Evolutionary conservation across 2,113 vertebrate species (phyloP).

Genomic region (Rallus limicola): DNA sequence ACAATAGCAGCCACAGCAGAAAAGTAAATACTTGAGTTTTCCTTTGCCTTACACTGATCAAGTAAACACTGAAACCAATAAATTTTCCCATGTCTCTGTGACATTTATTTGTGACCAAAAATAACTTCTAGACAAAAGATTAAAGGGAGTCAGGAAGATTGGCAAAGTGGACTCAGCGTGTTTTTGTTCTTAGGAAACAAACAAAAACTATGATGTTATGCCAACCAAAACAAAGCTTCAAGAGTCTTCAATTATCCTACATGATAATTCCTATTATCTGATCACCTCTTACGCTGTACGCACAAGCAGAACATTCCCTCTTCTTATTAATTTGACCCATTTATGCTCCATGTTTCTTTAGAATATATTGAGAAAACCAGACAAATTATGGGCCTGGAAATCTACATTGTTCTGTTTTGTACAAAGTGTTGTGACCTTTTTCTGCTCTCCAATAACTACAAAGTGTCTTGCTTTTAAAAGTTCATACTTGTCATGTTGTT

Average conservation of each 20-base stretch:
- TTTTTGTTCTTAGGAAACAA: neutral
- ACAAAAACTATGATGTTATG: neutral
- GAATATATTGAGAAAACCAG: neutral
- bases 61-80: neutral
- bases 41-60: slow-evolving; percentile 10
- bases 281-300: neutral
- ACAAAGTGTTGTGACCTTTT: slow-evolving; percentile 19
- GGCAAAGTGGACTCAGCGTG: neutral
- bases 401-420: slow-evolving; percentile 9
- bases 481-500: slow-evolving; percentile 53
- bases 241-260: neutral
- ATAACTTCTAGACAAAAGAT: neutral
- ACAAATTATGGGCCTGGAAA: neutral
- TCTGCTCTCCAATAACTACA: slow-evolving; percentile 43
- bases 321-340: neutral
- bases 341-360: neutral
- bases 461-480: slow-evolving; percentile 49
- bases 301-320: neutral
- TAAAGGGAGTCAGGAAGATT: neutral
- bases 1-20: slow-evolving; percentile 8
- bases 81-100: neutral
- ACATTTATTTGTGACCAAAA: neutral
- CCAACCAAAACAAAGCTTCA: neutral
- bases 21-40: slow-evolving; percentile 19
- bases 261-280: neutral